A percentile compares a stretch with the other conserved stretches of the same genome.
Conservation (phyloP, 2,797 vertebrate species). For the Pipistrellus nathusii region DNA sequence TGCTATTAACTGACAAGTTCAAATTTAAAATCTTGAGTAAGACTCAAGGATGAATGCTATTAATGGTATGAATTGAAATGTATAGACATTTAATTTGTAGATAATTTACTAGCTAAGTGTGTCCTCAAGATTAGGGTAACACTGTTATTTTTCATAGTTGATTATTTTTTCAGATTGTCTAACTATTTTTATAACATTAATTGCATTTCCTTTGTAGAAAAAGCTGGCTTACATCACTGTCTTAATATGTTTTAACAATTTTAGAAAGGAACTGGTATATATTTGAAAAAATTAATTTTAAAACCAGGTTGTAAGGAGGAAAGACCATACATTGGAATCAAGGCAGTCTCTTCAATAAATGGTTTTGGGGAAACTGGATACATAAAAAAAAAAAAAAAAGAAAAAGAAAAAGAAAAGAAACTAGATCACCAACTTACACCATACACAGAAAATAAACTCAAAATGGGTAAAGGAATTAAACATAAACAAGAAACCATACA, state of each 20-base stretch:
- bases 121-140: neutral
- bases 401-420: no score
- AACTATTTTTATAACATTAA: neutral
- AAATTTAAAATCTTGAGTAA: constrained; percentile 1
- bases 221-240: rapidly evolving
- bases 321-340: no score
- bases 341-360: no score
- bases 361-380: no score
- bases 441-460: no score
- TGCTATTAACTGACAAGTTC: neutral
- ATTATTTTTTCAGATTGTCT: constrained; percentile 5
- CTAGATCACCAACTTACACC: no score
- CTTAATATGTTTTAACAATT: neutral
- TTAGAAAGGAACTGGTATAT: neutral
- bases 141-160: neutral
- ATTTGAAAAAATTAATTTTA: constrained; percentile 5
- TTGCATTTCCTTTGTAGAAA: neutral
- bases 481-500: no score
- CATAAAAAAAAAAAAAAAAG: no score
- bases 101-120: neutral
- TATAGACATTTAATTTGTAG: neutral
- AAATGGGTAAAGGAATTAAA: no score
- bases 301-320: neutral
- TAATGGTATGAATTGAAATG: neutral
- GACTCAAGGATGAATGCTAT: neutral